Conservation (phyloP, 2,797 vertebrate genomes). For the Gadopsis marmoratus region DNA sequence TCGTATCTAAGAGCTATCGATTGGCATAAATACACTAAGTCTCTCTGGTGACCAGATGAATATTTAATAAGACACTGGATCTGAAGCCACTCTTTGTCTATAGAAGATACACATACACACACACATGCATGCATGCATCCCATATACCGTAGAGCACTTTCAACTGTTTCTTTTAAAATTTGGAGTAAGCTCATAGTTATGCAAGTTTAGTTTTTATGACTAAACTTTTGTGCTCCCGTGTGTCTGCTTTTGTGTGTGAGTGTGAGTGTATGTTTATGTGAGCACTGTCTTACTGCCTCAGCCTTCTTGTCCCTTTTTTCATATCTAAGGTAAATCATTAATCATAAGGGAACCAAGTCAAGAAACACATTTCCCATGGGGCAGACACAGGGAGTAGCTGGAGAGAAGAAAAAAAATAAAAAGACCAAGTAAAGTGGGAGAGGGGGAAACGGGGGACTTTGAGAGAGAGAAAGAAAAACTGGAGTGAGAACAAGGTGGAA, state of each 20-base stretch:
- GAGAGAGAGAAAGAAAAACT: constrained; percentile 32
- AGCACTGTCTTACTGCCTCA: constrained; percentile 40
- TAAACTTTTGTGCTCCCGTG: constrained; percentile 46
- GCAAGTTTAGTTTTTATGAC: constrained; percentile 36
- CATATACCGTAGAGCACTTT: constrained; percentile 18
- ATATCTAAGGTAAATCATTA: constrained; percentile 74
- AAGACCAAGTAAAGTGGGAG: constrained; percentile 25
- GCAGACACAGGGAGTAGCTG: constrained; percentile 48
- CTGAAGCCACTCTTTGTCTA: constrained; percentile 72
- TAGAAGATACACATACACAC: constrained; percentile 39
- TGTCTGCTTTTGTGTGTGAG: constrained; percentile 10
- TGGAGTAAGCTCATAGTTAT: constrained; percentile 29
- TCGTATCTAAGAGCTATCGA: constrained; percentile 92
- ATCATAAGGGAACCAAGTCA: constrained; percentile 80
- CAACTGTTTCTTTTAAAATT: constrained; percentile 34
- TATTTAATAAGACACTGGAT: constrained; percentile 87
- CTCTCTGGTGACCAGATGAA: constrained; percentile 85
- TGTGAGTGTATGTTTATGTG: constrained; percentile 46
- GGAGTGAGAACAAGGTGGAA: constrained; percentile 46
- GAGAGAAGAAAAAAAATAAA: constrained; percentile 15
- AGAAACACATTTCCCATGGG: constrained; percentile 72
- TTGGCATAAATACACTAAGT: constrained; percentile 85
- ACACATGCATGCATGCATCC: constrained; percentile 23
- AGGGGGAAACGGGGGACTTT: constrained; percentile 5
- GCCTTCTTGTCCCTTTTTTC: constrained; percentile 62